Percentiles rank a stretch among this genome's conserved stretches.
Evolutionary conservation across 1,140 invertebrate species (phyloP).

Genomic region (Temnothorax nylanderi): DNA sequence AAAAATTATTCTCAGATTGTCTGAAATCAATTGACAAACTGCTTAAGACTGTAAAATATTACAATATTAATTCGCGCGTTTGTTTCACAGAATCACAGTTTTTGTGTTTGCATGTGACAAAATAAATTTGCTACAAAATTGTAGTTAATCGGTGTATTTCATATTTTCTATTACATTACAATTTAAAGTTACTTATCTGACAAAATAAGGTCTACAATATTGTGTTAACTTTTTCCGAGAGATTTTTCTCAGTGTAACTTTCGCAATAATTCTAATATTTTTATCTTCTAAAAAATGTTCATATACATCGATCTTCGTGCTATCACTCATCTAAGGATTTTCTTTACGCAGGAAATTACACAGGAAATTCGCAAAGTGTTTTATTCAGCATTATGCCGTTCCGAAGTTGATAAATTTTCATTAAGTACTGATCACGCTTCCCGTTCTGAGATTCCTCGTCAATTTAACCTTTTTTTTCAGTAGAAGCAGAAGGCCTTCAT

Average conservation of each 20-base stretch:
- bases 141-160: no score
- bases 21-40: no score
- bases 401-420: slow-evolving; percentile 28
- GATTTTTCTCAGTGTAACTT: not conserved
- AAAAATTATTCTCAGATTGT: no score
- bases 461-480: slow-evolving; percentile 12
- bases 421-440: slow-evolving; percentile 22
- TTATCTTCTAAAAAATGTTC: not conserved
- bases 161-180: no score
- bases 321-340: not conserved
- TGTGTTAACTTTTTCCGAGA: no score
- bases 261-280: not conserved
- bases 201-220: no score
- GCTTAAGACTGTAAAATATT: no score
- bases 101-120: no score
- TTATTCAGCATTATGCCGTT: not conserved
- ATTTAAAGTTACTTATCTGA: no score
- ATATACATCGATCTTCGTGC: not conserved
- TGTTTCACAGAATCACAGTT: no score
- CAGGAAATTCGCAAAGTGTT: slow-evolving; percentile 12
- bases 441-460: slow-evolving; percentile 24
- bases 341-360: slow-evolving; percentile 19
- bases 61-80: no score
- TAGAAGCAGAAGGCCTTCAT: not conserved
- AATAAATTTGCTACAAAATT: no score